Evolutionary conservation across 2,797 vertebrate species (phyloP).

Genomic region (Sarcophilus harrisii): DNA sequence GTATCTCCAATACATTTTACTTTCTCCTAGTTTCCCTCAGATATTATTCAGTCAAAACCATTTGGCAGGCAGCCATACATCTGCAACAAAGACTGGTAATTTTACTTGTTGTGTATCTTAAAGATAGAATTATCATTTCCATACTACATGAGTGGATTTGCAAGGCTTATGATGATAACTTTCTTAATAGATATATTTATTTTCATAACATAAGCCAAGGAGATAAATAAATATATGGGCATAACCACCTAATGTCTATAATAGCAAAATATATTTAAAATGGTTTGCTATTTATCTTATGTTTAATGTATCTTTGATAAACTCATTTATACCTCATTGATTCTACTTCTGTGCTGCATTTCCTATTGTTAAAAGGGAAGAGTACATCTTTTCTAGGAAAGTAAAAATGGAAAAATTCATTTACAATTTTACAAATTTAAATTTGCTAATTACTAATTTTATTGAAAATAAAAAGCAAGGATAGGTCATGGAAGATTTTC

Average conservation of each 20-base stretch:
- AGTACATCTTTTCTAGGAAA: conserved; percentile 73
- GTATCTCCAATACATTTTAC: conserved; percentile 14
- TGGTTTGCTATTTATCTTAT: conserved; percentile 71
- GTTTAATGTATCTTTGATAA: conserved; percentile 80
- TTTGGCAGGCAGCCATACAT: conserved; percentile 39
- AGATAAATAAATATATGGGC: conserved; percentile 76
- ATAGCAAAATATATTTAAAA: conserved; percentile 67
- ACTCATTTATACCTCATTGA: conserved; percentile 69
- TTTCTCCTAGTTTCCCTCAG: conserved; percentile 42
- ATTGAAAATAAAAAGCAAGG: conserved; percentile 67
- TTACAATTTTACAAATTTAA: conserved; percentile 54
- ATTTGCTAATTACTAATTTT: too few relatives aligned
- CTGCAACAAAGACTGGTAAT: conserved; percentile 51
- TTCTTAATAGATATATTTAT: conserved; percentile 68
- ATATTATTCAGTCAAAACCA: conserved; percentile 51
- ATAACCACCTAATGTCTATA: conserved; percentile 69
- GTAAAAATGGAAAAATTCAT: conserved; percentile 82
- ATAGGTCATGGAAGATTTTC: conserved; percentile 74
- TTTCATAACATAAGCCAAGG: conserved; percentile 66
- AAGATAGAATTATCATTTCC: conserved; percentile 52
- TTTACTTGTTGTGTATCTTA: conserved; percentile 60
- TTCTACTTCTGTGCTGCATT: conserved; percentile 71
- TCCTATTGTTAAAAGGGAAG: conserved; percentile 64
- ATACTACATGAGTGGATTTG: conserved; percentile 42
- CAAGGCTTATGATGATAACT: conserved; percentile 44